phyloP scores from a whole-genome alignment of 2,888 invertebrate species.

The Abscondita cerata region DNA sequence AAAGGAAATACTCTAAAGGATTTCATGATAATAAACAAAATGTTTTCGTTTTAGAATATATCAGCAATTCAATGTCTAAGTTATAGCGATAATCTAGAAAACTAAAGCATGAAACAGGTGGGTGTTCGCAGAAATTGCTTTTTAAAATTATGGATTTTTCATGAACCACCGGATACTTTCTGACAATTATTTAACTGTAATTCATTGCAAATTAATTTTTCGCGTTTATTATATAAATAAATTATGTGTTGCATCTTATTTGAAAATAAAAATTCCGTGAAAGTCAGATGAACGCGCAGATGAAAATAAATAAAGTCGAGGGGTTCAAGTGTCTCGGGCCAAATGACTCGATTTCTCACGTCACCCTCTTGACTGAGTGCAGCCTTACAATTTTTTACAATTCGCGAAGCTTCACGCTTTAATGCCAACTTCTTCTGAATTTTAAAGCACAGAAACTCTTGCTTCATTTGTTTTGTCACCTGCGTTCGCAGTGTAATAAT shows the following conservation, averaged over 20 bases:
- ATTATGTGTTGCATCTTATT: constrained; percentile 10
- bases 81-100: constrained; percentile 11
- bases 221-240: constrained; percentile 8
- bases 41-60: constrained; percentile 12
- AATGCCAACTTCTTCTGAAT: constrained; percentile 31
- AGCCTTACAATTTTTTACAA: constrained; percentile 41
- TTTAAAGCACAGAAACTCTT: constrained; percentile 31
- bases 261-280: constrained; percentile 18
- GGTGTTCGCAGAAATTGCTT: constrained; percentile 22
- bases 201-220: constrained; percentile 21
- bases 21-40: neutral
- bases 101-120: constrained; percentile 18
- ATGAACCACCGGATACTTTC: constrained; percentile 17
- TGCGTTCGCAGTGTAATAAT: constrained; percentile 33
- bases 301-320: constrained; percentile 47
- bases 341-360: constrained; percentile 49
- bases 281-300: constrained; percentile 36
- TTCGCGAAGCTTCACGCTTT: constrained; percentile 37
- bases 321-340: constrained; percentile 46
- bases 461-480: constrained; percentile 36
- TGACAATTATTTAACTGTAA: constrained; percentile 16
- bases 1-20: too few relatives aligned
- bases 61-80: constrained; percentile 11
- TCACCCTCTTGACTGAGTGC: constrained; percentile 44
- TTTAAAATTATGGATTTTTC: constrained; percentile 24